These are phyloP conservation scores for Melanostigma gelatinosum DNA, from an alignment of 2,113 vertebrate species.

Conservation along the genomic window DNA sequence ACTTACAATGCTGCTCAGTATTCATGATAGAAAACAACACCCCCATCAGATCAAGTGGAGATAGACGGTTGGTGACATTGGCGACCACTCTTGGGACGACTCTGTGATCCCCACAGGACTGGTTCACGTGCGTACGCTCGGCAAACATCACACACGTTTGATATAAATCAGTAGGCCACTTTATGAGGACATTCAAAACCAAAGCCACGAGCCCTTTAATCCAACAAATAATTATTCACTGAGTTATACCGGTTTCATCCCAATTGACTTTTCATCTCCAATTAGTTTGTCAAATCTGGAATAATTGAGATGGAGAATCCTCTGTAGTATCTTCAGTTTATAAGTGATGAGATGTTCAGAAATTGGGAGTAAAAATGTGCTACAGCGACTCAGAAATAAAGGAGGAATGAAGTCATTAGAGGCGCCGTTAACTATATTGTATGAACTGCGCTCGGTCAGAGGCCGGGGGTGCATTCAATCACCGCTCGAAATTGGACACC, in stretches of 20 bases:
- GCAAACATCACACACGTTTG: conserved; percentile 12
- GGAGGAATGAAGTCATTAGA: conserved; percentile 63
- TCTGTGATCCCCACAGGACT: conserved; percentile 11
- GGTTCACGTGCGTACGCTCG: conserved; percentile 7
- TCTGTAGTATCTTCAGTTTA: conserved; percentile 35
- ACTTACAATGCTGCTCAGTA: conserved; percentile 9
- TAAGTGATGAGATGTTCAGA: conserved; percentile 59
- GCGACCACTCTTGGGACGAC: conserved; percentile 12
- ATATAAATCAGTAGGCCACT: neutral
- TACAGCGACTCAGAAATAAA: conserved; percentile 45
- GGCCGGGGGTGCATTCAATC: conserved; percentile 62
- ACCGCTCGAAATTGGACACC: conserved; percentile 67
- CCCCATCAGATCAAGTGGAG: conserved; percentile 2
- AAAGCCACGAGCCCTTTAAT: neutral
- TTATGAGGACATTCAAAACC: conserved; percentile 15
- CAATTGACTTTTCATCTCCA: conserved; percentile 45
- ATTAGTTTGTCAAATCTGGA: conserved; percentile 57
- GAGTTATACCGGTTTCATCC: conserved; percentile 19
- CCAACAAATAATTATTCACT: neutral
- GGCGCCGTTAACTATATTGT: conserved; percentile 57
- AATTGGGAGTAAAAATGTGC: conserved; percentile 26
- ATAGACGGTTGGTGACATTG: conserved; percentile 31
- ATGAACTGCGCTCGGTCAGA: conserved; percentile 49
- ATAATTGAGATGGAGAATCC: conserved; percentile 55
- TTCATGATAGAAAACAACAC: conserved; percentile 29